Conservation (phyloP, 2,113 vertebrate genomes). For the Cichladusa arquata region DNA sequence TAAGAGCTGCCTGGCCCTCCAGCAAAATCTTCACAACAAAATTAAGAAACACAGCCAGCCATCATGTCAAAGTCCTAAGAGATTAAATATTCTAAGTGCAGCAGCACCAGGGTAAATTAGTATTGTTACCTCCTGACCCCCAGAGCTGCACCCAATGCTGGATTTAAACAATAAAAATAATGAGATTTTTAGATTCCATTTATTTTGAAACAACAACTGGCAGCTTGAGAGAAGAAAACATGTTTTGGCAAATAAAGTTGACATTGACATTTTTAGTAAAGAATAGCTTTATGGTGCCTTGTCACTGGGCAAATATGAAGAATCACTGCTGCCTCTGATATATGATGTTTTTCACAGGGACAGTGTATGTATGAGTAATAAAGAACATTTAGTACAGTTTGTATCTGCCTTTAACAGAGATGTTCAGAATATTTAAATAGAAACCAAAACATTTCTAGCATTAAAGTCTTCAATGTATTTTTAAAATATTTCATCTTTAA, state of each 20-base stretch:
- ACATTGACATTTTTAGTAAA: conserved; percentile 67
- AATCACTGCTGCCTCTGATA: conserved; percentile 17
- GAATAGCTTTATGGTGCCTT: conserved; percentile 27
- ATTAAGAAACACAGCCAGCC: conserved; percentile 47
- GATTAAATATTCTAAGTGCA: conserved; percentile 66
- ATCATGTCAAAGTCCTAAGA: conserved; percentile 55
- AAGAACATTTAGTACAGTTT: conserved; percentile 40
- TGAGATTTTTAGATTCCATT: conserved; percentile 68
- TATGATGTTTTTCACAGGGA: conserved; percentile 27
- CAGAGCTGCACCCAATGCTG: background rate
- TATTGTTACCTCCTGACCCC: conserved; percentile 61
- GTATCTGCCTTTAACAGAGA: conserved; percentile 26
- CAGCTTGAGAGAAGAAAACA: conserved; percentile 56
- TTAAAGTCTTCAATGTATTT: background rate
- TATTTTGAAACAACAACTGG: conserved; percentile 65
- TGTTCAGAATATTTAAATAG: conserved; percentile 45
- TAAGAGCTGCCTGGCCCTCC: conserved; percentile 30
- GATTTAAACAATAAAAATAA: conserved; percentile 71
- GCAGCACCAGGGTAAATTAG: conserved; percentile 46
- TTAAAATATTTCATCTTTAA: background rate
- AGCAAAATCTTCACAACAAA: conserved; percentile 37
- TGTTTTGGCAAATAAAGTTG: conserved; percentile 62
- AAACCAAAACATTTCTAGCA: conserved; percentile 21
- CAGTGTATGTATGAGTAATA: background rate
- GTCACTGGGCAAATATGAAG: conserved; percentile 43